Base-by-base conservation (phyloP, 2,113 vertebrate genomes). In the Siphamia tubifer region DNA sequence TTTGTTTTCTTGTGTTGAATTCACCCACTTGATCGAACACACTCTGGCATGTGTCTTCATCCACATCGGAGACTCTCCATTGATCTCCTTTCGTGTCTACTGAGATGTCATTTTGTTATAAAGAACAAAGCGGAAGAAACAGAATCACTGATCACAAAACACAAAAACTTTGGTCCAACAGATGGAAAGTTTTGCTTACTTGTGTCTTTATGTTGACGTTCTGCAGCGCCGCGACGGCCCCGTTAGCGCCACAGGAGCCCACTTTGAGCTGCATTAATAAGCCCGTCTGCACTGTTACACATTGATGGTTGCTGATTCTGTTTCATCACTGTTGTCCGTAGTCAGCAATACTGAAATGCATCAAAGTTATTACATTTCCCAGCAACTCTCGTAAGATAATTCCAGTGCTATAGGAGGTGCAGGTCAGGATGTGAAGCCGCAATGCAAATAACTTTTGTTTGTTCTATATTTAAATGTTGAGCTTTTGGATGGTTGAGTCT, bases 391-490 rank as follows among this genome's bases (percentile, higher is more conserved):
- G 8, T 6, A 8, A 34, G 32, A 34, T 71, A 20, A 61, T 68
- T 47, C 17, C 42, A 11, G 28, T 7, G 19, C 58, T 40, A n/a
- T 12, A 57, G 47, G 39, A 64, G 63, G 63, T 9, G 17, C 55
- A 52, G 62, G 38, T 63, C 30, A 15, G 47, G 44, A 3, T 9
- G 0, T 48, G 12, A n/a, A 12, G 31, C 3, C 16, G 31, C 48
- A 43, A 61, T 17, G 31, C 55, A 11, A 47, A 47, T 0, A 21
- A 15, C 16, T 42, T n/a, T 44, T 49, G 62, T 70, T 76, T 79
- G 64, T 73, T 83, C 66, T 65, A 75, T 45, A 69, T 83, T 77
- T 81, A 62, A 70, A 66, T 5, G 17, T 16, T 3, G n/a, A 13
- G 31, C 43, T n/a, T 49, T n/a, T 61, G 52, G 61, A 42, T 55